Evolutionary conservation across 2,888 invertebrate genomes (phyloP).

Genomic region (Phymatocera aterrima): DNA sequence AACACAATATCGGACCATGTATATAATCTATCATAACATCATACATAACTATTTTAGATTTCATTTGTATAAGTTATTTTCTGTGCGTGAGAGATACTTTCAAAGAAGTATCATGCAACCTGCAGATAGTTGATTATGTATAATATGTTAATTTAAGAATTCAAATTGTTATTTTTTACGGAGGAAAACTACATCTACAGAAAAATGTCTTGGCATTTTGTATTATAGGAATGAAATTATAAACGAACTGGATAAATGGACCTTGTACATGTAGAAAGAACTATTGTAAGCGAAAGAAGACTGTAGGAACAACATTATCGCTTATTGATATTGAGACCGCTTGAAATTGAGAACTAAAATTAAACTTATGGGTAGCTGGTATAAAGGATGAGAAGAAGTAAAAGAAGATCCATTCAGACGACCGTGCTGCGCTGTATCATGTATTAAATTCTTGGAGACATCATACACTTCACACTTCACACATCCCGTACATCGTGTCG

Average conservation of each 20-base stretch:
- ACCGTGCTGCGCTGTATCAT: background rate
- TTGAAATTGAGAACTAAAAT: background rate
- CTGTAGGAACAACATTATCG: background rate
- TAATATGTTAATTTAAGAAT: background rate
- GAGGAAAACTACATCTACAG: background rate
- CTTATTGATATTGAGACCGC: background rate
- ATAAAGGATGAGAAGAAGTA: background rate
- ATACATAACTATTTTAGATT: constrained; percentile 7
- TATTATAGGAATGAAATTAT: too few species aligned
- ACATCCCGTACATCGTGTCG: background rate
- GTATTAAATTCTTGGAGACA: background rate
- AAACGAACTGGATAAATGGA: too few species aligned
- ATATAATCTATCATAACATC: background rate
- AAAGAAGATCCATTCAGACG: background rate
- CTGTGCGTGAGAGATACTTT: background rate
- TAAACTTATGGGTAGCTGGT: background rate
- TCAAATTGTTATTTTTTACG: background rate
- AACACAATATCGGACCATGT: background rate
- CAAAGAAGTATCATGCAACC: background rate
- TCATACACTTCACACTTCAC: background rate
- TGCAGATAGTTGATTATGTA: background rate
- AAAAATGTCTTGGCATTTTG: background rate
- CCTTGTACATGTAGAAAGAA: background rate
- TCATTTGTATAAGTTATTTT: constrained; percentile 6
- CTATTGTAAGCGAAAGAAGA: background rate